phyloP scores from a whole-genome alignment of 2,888 invertebrate species.

The Ametastegia equiseti region DNA sequence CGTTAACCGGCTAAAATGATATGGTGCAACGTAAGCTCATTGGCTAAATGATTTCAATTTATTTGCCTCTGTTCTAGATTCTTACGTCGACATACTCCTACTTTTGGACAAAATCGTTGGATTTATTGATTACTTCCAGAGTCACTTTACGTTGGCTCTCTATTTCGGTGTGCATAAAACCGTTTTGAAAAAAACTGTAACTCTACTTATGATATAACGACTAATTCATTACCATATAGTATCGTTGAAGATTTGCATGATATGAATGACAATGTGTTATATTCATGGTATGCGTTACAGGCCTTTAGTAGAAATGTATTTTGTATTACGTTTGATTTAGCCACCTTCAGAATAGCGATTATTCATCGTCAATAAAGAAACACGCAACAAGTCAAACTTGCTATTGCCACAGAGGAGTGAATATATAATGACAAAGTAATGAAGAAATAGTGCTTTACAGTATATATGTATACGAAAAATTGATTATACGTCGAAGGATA shows the following conservation, averaged over 20 bases:
- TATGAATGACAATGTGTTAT: conserved; percentile 37
- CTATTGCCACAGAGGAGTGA: conserved; percentile 33
- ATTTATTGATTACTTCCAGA: not conserved
- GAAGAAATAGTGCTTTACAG: not conserved
- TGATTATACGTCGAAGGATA: conserved; percentile 16
- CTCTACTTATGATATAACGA: conserved; percentile 37
- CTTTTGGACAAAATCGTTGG: not conserved
- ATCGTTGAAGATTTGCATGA: conserved; percentile 24
- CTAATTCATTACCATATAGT: conserved; percentile 43
- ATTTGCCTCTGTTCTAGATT: conserved; percentile 7
- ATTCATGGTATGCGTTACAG: conserved; percentile 28
- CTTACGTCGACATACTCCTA: not conserved
- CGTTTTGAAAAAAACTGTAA: conserved; percentile 20
- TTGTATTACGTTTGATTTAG: not conserved
- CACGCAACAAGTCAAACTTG: conserved; percentile 10
- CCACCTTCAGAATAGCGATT: conserved; percentile 34
- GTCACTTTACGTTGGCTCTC: conserved; percentile 31
- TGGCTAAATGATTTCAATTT: not conserved
- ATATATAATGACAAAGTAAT: not conserved
- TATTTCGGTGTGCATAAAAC: conserved; percentile 41
- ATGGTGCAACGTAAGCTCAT: conserved; percentile 21
- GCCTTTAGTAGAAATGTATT: conserved; percentile 36
- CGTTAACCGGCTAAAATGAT: not conserved
- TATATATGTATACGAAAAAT: not conserved
- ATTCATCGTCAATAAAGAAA: conserved; percentile 3